Conservation (phyloP, 2,888 invertebrate species). For the Caenorhabditis sinica region DNA sequence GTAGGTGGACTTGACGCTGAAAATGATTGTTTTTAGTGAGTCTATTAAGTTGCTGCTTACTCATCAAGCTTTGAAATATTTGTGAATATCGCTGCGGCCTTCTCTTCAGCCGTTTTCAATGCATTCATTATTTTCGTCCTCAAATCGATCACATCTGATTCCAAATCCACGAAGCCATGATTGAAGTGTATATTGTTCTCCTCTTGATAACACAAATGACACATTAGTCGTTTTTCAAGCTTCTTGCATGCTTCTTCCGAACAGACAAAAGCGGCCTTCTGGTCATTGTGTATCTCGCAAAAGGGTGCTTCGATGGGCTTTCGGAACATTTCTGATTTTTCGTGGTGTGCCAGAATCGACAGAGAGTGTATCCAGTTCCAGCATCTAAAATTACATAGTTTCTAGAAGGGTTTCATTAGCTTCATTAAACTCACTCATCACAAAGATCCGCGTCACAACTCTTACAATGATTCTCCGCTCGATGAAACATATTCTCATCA, state of each 20-base stretch:
- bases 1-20: slow-evolving; percentile 10
- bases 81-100: slow-evolving; percentile 16
- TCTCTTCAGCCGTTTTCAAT: slow-evolving; percentile 23
- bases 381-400: slow-evolving; percentile 28
- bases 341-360: slow-evolving; percentile 35
- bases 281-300: slow-evolving; percentile 1
- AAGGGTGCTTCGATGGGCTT: slow-evolving; percentile 11
- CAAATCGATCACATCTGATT: slow-evolving; percentile 25
- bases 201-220: slow-evolving; percentile 29
- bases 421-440: slow-evolving; percentile 33
- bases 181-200: neutral
- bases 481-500: slow-evolving; percentile 36
- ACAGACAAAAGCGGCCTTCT: slow-evolving; percentile 31
- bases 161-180: slow-evolving; percentile 36
- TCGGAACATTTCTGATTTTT: slow-evolving; percentile 9
- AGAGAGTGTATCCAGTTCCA: slow-evolving; percentile 42
- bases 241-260: slow-evolving; percentile 14
- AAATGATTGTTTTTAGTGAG: neutral
- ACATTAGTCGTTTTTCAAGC: slow-evolving; percentile 19
- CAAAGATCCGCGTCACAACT: slow-evolving; percentile 47
- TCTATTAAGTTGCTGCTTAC: neutral
- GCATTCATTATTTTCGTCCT: slow-evolving; percentile 26
- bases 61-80: slow-evolving; percentile 37
- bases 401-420: neutral
- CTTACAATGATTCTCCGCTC: slow-evolving; percentile 21